Evolutionary conservation across 2,113 vertebrate species (phyloP), one percentile per base, ranked within the genome.

Genomic region (Noturus placidus): DNA sequence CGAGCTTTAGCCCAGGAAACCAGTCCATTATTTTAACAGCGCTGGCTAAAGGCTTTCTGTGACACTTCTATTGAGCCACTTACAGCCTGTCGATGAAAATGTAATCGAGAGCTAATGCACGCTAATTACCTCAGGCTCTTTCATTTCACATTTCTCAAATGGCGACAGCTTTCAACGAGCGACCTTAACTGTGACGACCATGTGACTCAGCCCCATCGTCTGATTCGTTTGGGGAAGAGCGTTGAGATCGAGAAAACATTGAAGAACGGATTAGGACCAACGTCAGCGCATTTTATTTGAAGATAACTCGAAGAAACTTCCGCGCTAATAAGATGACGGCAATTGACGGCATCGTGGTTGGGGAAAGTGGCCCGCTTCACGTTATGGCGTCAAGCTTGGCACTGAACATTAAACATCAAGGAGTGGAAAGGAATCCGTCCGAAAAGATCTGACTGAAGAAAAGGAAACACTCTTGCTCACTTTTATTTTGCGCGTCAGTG

Each of bases 21-120:
- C 74, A 87, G 88, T 93, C 91, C 85, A 92, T 93, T 93, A 92
- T 92, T 94, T 35, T 87, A 79, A 90, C 82, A 85, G 83, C 52
- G 52, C 79, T 77, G 25, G 30, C 89, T 87, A 86, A 89, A 86
- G 83, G 70, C 78, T 84, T 90, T 76, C 69, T 38, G 22, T 82
- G 35, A 54, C 84, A 88, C 92, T 90, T 93, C 80, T 91, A 93
- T 92, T 87, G 83, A 86, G 88, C 81, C 87, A 46, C 61, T 92
- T 78, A 85, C 86, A 46, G 54, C 35, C 88, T 90, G 90, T 93
- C 91, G 91, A 92, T 93, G 89, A 89, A 90, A 90, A 93, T 91
- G 88, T 93, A 93, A 94, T 92, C 82, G 91, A 86, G 59, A 70
- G 76, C 84, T 92, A 91, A 93, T 87, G 90, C 87, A 87, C 46